Evolutionary conservation across 1,140 invertebrate species (phyloP).

Genomic region (Mycetomoellerius zeteki): DNA sequence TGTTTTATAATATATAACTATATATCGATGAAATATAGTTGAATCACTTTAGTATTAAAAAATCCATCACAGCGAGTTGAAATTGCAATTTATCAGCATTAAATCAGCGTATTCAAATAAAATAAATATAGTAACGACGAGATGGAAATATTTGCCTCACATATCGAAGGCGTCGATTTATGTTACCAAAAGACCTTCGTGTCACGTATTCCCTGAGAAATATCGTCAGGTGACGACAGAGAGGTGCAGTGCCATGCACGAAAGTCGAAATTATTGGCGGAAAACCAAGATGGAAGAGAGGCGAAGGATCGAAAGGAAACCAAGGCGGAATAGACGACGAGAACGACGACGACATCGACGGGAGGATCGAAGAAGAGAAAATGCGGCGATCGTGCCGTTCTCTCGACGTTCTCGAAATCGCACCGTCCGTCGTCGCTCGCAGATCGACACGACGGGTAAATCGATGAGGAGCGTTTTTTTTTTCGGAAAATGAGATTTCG

Average conservation of each 20-base stretch:
- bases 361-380: conserved; percentile 52
- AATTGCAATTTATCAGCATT: conserved; percentile 7
- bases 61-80: background rate
- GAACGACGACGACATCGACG: conserved; percentile 30
- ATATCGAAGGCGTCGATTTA: conserved; percentile 52
- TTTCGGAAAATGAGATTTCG: conserved; percentile 61
- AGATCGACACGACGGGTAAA: conserved; percentile 57
- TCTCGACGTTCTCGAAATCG: conserved; percentile 58
- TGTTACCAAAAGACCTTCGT: conserved; percentile 49
- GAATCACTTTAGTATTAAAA: background rate
- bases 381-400: conserved; percentile 49
- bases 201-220: conserved; percentile 57
- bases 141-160: conserved; percentile 54
- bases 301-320: conserved; percentile 48
- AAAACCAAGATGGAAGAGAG: conserved; percentile 58
- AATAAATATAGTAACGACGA: conserved; percentile 27
- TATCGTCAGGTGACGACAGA: conserved; percentile 51
- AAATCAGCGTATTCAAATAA: conserved; percentile 35
- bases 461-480: conserved; percentile 50
- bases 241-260: conserved; percentile 20
- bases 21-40: background rate
- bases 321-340: conserved; percentile 57
- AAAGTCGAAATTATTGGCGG: conserved; percentile 60
- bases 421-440: conserved; percentile 45
- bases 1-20: background rate